Base-by-base conservation (phyloP, 2,888 invertebrate genomes). In the Frankliniella intonsa region DNA sequence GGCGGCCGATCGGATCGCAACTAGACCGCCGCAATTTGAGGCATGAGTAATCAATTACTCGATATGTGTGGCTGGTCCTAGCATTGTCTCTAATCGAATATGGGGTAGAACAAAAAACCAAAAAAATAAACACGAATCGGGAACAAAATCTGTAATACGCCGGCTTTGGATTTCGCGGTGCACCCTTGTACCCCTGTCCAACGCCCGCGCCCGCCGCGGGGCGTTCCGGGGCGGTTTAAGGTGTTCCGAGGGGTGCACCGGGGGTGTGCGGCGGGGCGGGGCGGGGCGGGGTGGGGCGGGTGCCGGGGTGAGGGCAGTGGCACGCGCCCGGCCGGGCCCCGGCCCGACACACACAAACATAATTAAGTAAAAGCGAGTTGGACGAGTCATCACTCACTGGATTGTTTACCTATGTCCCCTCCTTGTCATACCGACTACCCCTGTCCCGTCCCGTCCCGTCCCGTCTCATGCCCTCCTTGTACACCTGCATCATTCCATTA, bases 331-430 rank as follows among this genome's bases (percentile, higher is more conserved):
- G 69, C 69, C 69, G n/a, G 65, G 65, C 14, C 65, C 3, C n/a
- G 69, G 22, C 22, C n/a, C 69, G 69, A 76, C 69, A 25, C 69
- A 25, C 69, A 76, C 69, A 76, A 76, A 76, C 69, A 76, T 76
- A 76, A 76, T 76, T 76, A 76, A 76, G 69, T 76, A 76, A 76
- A 76, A 76, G 69, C 69, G 69, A 76, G 69, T 76, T 76, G 69
- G 25, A 76, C 69, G 69, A 76, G 69, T 76, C 69, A 76, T 76
- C 69, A 76, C 69, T 76, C 69, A 76, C 69, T 25, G 69, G n/a
- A 76, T 76, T 76, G 69, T 76, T 76, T 76, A 76, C 69, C 69
- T 76, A 76, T 76, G 69, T 76, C 82, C 81, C 81, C 82, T 81
- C 81, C 82, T 82, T 80, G 82, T 51, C 82, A 51, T 50, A 65